A percentile compares a stretch with the other conserved stretches of the same genome.
phyloP scores from a whole-genome alignment of 1,140 invertebrate genomes.

The Vollenhovia emeryi region DNA sequence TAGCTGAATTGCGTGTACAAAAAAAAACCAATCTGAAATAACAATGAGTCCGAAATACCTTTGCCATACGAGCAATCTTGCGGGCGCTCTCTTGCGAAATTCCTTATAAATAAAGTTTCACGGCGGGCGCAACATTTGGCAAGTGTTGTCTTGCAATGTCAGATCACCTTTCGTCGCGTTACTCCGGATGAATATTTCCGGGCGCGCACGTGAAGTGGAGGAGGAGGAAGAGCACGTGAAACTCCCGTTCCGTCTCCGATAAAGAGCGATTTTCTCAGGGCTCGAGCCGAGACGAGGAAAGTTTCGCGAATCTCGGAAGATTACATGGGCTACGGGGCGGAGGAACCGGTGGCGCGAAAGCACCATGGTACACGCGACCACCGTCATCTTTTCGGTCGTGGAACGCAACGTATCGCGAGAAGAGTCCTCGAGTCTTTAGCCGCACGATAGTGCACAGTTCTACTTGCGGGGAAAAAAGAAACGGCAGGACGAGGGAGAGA shows the following conservation, averaged over 20 bases:
- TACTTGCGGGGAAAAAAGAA: neutral
- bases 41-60: neutral
- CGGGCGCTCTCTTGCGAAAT: neutral
- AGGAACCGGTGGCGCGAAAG: conserved; percentile 30
- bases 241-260: neutral
- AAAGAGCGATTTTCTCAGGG: conserved; percentile 50
- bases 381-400: conserved; percentile 42
- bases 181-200: neutral
- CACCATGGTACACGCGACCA: conserved; percentile 49
- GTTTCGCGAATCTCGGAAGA: conserved; percentile 34
- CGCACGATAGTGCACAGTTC: conserved; percentile 28
- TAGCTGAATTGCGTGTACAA: neutral
- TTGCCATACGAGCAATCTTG: neutral
- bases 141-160: neutral
- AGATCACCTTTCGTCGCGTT: neutral
- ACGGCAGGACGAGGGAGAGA: neutral
- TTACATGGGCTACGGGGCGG: neutral
- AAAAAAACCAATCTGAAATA: conserved; percentile 9
- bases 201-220: neutral
- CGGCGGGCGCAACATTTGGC: neutral
- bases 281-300: conserved; percentile 22
- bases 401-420: conserved; percentile 39
- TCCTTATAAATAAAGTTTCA: neutral
- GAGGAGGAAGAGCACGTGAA: neutral
- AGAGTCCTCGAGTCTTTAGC: conserved; percentile 33